Evolutionary conservation across 2,888 invertebrate genomes (phyloP).

Genomic region (Chloromyia formosa): DNA sequence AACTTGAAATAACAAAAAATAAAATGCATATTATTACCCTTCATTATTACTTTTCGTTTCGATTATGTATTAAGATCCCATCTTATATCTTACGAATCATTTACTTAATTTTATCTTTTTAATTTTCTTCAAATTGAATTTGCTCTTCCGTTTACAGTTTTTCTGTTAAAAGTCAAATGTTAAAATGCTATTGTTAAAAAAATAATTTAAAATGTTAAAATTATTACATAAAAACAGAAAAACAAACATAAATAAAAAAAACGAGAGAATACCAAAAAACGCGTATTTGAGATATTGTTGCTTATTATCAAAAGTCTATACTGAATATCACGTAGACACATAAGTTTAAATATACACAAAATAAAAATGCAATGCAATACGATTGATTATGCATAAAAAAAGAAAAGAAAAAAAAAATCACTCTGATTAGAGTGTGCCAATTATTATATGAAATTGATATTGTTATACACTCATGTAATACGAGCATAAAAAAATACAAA

Average conservation of each 20-base stretch:
- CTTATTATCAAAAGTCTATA: slow-evolving; percentile 46
- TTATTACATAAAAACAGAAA: slow-evolving; percentile 9
- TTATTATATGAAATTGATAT: slow-evolving; percentile 35
- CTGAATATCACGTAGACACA: slow-evolving; percentile 23
- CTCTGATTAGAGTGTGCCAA: slow-evolving; percentile 37
- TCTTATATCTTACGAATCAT: neutral
- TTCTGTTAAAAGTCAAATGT: slow-evolving; percentile 27
- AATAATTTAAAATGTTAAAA: slow-evolving; percentile 15
- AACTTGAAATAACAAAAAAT: neutral
- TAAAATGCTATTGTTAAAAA: slow-evolving; percentile 21
- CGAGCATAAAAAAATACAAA: neutral
- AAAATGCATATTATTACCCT: no score
- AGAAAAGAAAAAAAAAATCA: slow-evolving; percentile 14
- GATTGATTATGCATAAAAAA: neutral
- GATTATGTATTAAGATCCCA: neutral
- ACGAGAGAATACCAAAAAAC: neutral
- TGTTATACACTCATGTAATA: slow-evolving; percentile 27
- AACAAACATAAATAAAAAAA: slow-evolving; percentile 14
- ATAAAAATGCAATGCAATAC: slow-evolving; percentile 13
- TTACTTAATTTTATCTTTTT: neutral
- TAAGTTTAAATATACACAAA: slow-evolving; percentile 2
- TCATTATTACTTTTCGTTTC: slow-evolving; percentile 5
- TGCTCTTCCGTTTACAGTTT: slow-evolving; percentile 10
- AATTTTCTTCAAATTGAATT: neutral
- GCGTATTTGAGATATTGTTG: slow-evolving; percentile 47